These are phyloP conservation scores for Ormyrus rosae DNA, from an alignment of 2,888 invertebrate species.

Conservation along the genomic window DNA sequence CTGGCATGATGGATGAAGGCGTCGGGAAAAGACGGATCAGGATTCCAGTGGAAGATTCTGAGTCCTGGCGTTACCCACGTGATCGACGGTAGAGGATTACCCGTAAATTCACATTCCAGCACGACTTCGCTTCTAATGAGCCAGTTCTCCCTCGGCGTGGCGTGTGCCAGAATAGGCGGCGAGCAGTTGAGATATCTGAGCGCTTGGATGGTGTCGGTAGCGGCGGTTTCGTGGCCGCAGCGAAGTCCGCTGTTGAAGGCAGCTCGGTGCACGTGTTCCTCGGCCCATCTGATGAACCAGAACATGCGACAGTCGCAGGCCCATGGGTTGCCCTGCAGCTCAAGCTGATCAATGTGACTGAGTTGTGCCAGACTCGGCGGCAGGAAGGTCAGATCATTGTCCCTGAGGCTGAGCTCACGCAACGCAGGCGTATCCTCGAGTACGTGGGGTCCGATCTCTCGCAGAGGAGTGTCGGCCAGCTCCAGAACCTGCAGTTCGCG, in stretches of 20 bases:
- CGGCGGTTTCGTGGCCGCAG: conserved; percentile 76
- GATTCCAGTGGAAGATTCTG: conserved; percentile 86
- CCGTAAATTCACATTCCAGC: conserved; percentile 86
- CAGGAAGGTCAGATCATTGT: conserved; percentile 83
- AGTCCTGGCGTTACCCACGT: conserved; percentile 90
- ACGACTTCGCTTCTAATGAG: conserved; percentile 82
- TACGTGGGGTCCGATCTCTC: conserved; percentile 66
- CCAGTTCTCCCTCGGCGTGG: conserved; percentile 79
- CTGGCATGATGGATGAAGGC: conserved; percentile 82
- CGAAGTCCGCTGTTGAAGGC: conserved; percentile 80
- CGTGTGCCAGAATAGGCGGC: conserved; percentile 79
- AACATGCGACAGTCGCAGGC: conserved; percentile 91
- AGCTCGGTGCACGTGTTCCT: conserved; percentile 76
- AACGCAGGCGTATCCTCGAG: conserved; percentile 70
- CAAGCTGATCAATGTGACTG: conserved; percentile 80
- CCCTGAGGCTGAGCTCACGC: conserved; percentile 75
- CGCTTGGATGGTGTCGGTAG: conserved; percentile 83
- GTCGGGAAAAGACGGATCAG: conserved; percentile 82
- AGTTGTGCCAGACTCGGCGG: conserved; percentile 84
- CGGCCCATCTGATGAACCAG: conserved; percentile 84
- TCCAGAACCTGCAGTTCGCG: conserved; percentile 81
- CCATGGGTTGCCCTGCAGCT: conserved; percentile 87
- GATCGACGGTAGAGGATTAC: conserved; percentile 87
- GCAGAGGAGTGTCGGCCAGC: conserved; percentile 77
- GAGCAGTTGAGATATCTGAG: conserved; percentile 85